Evolutionary conservation across 2,888 invertebrate genomes (phyloP).

Genomic region (Eupithecia pulchellata): DNA sequence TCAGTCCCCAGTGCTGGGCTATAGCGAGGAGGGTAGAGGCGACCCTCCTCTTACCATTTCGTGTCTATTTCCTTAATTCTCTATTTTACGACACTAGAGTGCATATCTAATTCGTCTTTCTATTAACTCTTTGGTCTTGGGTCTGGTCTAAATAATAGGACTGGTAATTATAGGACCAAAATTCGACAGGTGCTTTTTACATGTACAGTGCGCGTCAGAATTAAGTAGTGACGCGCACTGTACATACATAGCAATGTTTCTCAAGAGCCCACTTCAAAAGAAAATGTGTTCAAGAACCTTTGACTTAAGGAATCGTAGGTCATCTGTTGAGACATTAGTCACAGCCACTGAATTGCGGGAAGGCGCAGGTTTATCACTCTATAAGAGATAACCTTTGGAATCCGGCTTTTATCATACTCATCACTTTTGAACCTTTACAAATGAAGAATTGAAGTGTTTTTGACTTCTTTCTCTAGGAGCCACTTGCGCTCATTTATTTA

Average conservation of each 20-base stretch:
- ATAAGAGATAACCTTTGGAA: neutral
- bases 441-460: neutral
- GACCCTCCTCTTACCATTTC: too few relatives aligned
- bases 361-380: slow-evolving; percentile 54
- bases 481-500: neutral
- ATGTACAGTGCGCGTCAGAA: too few relatives aligned
- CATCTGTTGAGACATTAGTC: slow-evolving; percentile 68
- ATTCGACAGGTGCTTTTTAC: neutral
- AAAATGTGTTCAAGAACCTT: slow-evolving; percentile 7
- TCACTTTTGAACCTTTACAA: neutral
- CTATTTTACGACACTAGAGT: neutral
- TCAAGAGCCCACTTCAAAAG: neutral
- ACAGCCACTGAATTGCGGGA: slow-evolving; percentile 72
- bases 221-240: too few relatives aligned
- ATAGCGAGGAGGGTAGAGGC: too few relatives aligned
- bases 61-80: too few relatives aligned
- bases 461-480: neutral
- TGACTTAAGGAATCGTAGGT: slow-evolving; percentile 56
- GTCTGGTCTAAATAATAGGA: too few relatives aligned
- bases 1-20: neutral
- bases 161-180: neutral
- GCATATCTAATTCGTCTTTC: neutral
- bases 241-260: neutral
- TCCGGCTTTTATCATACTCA: neutral
- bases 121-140: neutral